Evolutionary conservation across 2,888 invertebrate genomes (phyloP).

Genomic region (Polyploca ridens): DNA sequence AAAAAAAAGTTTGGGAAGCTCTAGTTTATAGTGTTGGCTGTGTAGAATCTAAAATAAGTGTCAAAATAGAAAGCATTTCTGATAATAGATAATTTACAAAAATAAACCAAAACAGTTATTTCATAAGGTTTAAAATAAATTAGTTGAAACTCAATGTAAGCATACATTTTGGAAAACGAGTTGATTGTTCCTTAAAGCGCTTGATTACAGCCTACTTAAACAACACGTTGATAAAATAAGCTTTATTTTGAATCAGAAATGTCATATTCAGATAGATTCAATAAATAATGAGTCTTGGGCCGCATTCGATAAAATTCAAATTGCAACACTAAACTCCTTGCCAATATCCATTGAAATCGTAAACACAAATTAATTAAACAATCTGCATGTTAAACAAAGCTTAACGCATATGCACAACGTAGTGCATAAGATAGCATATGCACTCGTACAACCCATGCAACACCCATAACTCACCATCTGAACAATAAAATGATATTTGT

Average conservation of each 20-base stretch:
- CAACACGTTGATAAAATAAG: background rate
- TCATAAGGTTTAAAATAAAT: background rate
- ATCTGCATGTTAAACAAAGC: background rate
- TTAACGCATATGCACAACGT: conserved; percentile 12
- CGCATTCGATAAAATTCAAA: no score
- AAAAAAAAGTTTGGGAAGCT: no score
- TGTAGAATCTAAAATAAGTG: no score
- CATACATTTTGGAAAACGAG: no score
- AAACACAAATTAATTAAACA: background rate
- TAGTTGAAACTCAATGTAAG: background rate
- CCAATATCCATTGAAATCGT: no score
- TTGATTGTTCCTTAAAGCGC: background rate
- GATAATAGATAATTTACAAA: no score
- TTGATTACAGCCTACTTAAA: background rate
- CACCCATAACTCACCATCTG: conserved; percentile 66
- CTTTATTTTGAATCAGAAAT: background rate
- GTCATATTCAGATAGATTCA: background rate
- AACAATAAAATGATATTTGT: conserved; percentile 34
- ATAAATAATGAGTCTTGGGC: no score
- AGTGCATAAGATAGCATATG: conserved; percentile 8
- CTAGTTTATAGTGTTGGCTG: no score
- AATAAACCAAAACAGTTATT: background rate
- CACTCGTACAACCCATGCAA: conserved; percentile 37
- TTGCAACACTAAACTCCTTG: no score
- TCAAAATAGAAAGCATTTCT: no score